Percentiles rank a stretch among this genome's conserved stretches.
These are phyloP conservation scores for Zophobas atratus DNA, from an alignment of 1,140 invertebrate genomes.

Conservation along the genomic window DNA sequence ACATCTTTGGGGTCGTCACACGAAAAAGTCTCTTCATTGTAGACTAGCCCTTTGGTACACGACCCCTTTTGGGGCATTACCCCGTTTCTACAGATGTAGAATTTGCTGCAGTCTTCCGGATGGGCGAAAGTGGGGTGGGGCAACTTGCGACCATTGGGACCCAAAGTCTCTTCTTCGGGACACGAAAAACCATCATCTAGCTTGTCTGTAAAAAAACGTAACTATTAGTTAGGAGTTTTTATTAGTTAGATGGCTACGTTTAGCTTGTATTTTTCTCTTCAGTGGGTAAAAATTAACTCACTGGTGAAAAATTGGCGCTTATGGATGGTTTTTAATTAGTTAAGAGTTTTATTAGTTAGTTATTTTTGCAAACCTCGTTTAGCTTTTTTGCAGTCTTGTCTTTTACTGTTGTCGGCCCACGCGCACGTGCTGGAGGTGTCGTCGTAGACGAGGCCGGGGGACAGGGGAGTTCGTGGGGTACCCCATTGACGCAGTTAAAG, in stretches of 20 bases:
- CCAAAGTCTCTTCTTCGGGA: constrained; percentile 79
- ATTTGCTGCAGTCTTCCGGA: constrained; percentile 87
- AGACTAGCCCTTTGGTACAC: constrained; percentile 83
- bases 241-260: no score
- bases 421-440: constrained; percentile 82
- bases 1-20: constrained; percentile 88
- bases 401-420: constrained; percentile 77
- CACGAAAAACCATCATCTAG: constrained; percentile 85
- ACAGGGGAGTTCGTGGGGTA: constrained; percentile 80
- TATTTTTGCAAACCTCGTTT: constrained; percentile 72
- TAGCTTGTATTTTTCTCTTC: no score
- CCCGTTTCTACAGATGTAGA: constrained; percentile 88
- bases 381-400: constrained; percentile 74
- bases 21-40: constrained; percentile 85
- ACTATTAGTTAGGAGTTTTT: no score
- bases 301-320: no score
- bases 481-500: constrained; percentile 85
- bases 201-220: constrained; percentile 67
- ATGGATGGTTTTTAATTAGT: no score
- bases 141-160: constrained; percentile 78
- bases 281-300: no score
- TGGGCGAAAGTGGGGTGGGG: constrained; percentile 88
- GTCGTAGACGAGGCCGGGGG: constrained; percentile 86
- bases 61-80: constrained; percentile 83
- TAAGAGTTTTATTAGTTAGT: no score